Percentiles rank a stretch among this genome's conserved stretches.
phyloP scores from a whole-genome alignment of 2,888 invertebrate genomes.

The Polydrusus tereticollis region DNA sequence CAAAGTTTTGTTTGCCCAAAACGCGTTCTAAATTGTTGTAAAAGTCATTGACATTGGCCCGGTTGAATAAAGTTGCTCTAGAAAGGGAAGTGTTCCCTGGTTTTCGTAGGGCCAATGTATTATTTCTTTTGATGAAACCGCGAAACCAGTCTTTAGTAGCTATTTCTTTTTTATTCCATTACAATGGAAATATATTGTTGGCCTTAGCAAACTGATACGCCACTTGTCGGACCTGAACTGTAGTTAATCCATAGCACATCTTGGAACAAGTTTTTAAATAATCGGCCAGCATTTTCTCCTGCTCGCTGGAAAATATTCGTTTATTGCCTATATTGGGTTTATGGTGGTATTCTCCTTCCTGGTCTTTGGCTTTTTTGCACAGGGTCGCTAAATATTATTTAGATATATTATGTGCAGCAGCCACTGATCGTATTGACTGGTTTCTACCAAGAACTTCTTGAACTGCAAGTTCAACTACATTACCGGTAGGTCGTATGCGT shows the following conservation, averaged over 20 bases:
- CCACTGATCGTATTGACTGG: constrained; percentile 7
- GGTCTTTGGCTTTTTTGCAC: constrained; percentile 18
- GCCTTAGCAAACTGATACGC: constrained; percentile 16
- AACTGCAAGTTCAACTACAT: not conserved
- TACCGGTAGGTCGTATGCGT: not conserved
- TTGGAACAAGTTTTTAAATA: constrained; percentile 35
- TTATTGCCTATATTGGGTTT: constrained; percentile 24
- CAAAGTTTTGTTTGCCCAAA: constrained; percentile 38
- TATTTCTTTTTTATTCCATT: constrained; percentile 25
- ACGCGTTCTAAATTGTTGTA: constrained; percentile 18
- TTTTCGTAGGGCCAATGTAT: constrained; percentile 22
- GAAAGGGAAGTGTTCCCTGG: constrained; percentile 32
- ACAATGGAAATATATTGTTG: not conserved
- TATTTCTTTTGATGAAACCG: constrained; percentile 34
- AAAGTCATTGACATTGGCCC: constrained; percentile 9
- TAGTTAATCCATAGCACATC: constrained; percentile 38
- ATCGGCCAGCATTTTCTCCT: constrained; percentile 27
- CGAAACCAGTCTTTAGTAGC: constrained; percentile 34
- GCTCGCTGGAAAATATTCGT: constrained; percentile 20
- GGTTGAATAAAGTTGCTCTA: constrained; percentile 38
- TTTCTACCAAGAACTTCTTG: not conserved
- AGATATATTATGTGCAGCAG: constrained; percentile 8
- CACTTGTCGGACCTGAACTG: not conserved
- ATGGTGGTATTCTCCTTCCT: not conserved
- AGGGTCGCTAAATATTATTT: constrained; percentile 18